Percentiles rank a stretch among this genome's conserved stretches.
phyloP scores from a whole-genome alignment of 2,113 vertebrate species.

The Canis aureus region DNA sequence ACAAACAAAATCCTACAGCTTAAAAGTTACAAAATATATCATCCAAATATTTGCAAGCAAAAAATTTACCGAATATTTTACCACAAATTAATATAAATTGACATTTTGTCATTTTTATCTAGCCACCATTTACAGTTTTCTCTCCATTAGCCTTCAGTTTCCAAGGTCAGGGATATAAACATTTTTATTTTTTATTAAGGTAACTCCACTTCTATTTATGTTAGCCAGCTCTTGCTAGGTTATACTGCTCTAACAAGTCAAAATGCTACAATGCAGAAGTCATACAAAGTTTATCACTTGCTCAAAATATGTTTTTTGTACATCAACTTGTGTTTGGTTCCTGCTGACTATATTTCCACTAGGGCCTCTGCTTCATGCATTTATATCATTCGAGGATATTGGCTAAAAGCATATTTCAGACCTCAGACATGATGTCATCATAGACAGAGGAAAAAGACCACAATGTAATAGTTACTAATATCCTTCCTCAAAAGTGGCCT shows the following conservation, averaged over 20 bases:
- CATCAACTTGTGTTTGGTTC: neutral
- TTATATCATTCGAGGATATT: neutral
- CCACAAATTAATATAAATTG: neutral
- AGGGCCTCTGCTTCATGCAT: neutral
- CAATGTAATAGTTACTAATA: neutral
- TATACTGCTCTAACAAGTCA: neutral
- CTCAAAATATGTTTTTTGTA: neutral
- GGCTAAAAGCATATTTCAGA: neutral
- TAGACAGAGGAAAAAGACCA: neutral
- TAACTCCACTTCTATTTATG: neutral
- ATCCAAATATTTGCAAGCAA: neutral
- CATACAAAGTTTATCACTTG: neutral
- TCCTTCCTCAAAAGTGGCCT: neutral
- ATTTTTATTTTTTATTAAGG: neutral
- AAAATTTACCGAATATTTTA: neutral
- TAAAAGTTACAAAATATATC: neutral
- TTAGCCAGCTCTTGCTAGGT: neutral
- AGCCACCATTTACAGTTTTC: neutral
- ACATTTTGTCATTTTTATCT: neutral
- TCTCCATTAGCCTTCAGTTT: neutral
- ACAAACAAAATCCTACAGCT: too few relatives aligned
- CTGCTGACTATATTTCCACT: neutral
- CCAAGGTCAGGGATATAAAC: neutral
- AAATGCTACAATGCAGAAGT: neutral
- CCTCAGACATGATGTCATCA: neutral